Evolutionary conservation across 1,140 invertebrate genomes (phyloP), one percentile per base, ranked within the genome.

Genomic region (Leptinotarsa defecta): DNA sequence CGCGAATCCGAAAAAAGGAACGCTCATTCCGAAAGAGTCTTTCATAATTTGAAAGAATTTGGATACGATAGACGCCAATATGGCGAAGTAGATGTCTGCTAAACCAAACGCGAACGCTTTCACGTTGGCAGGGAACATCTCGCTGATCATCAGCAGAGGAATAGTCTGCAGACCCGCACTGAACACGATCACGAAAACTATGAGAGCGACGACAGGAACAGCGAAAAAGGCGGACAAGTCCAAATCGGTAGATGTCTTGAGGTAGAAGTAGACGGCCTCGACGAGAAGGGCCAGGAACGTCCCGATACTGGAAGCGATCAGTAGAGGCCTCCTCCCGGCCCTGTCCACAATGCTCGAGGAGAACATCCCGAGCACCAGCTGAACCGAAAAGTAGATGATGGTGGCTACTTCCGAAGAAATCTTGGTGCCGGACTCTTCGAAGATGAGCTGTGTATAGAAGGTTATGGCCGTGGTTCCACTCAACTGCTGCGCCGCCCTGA

Each of bases 401-500:
- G 82, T 80, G 13, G 80, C 81, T 20, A 81, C 13, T 64, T 83
- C 78, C 13, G 82, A 74, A 1, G 83, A 82, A 48, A 84, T 77
- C 43, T 71, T 85, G 3, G 87, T 87, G 64, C 89, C 88, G 19
- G 89, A 88, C 57, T 87, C 88, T 43, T 76, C 68, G 77, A 95
- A 90, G 78, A 95, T 94, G 62, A 90, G 89, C 74, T 94, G 91
- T 20, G 92, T 89, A 81, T 94, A 94, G 43, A 92, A 91, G 78
- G 91, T 90, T 20, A 95, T 87, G 2, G 91, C 91, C 68, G 92
- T 92, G n/a, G 93, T 91, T 1, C 94, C 92, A 70, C 90, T 92
- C 48, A 94, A 87, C 81, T 94, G 92, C 83, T 95, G 93, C 24
- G 93, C 91, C 5, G 91, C 87, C 80, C 92, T 92, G 71, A 94